Evolutionary conservation across 1,140 invertebrate genomes (phyloP), one percentile per base, ranked within the genome.

Genomic region (Drosophila lowei): DNA sequence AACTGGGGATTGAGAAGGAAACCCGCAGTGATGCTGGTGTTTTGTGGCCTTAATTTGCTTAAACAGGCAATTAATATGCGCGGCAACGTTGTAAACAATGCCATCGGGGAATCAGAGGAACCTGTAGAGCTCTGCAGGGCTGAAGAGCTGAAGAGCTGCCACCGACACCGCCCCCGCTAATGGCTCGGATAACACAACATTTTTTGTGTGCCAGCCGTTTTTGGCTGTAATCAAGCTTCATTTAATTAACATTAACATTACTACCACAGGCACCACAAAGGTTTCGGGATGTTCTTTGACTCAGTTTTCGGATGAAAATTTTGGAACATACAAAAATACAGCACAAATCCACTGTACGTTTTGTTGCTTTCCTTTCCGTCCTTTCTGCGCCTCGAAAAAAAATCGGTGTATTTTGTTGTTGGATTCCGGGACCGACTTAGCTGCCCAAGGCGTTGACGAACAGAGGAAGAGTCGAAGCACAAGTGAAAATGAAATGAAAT

Each of bases 1-100:
- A 38, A 38, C 34, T 13, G 11, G 11, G 16, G 16, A 57, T 25
- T 4, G n/a, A 25, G 25, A 18, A 6, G 48, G 6, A 53, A 60
- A 47, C 15, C 34, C 43, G 28, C 66, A 66, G 23, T 60, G 67
- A 71, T 77, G 50, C 60, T 77, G 49, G 60, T 72, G 78, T 83
- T 81, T 77, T 81, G 78, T 75, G 75, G 63, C 80, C 64, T 73
- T 78, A 84, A 84, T 84, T 84, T 84, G 76, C 71, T 79, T 85
- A 85, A 85, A 70, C 80, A 85, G 80, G 80, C 80, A 85, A 85
- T 85, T 85, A 85, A 85, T 85, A 85, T 85, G 80, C 80, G 80
- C 64, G 64, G 76, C 80, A 85, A 85, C 80, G 80, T 79, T 84
- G 79, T 83, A 78, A 83, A 83, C 79, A 83, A 64, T 59, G 74